Conservation (phyloP, 30 jellyfish, hydroid and myxozoan species). For the Aurelia sp. region DNA sequence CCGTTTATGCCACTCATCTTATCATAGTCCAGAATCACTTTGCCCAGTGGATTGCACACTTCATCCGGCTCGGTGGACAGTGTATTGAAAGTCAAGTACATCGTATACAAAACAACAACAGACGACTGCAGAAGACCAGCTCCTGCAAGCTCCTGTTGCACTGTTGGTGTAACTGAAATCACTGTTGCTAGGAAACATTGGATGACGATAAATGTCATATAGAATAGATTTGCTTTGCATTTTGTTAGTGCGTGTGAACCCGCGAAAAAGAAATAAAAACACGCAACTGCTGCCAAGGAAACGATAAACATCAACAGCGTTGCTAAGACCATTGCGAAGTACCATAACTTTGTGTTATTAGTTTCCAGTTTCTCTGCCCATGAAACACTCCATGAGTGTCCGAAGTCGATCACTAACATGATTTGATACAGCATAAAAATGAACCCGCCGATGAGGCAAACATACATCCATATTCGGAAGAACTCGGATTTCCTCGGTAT, state of each 20-base stretch:
- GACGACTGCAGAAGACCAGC: conserved; percentile 97
- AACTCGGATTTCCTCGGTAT: conserved; percentile 87
- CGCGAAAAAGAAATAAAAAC: conserved; percentile 77
- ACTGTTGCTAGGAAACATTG: conserved; percentile 92
- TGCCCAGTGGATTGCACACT: conserved; percentile 96
- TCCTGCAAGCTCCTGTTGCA: conserved; percentile 96
- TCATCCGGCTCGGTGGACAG: conserved; percentile 98
- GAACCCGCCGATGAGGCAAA: conserved; percentile 91
- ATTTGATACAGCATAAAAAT: conserved; percentile 88
- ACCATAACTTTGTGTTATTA: conserved; percentile 88
- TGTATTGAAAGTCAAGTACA: conserved; percentile 94
- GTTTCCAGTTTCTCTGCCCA: conserved; percentile 98
- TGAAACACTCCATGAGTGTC: conserved; percentile 97
- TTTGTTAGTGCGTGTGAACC: conserved; percentile 67
- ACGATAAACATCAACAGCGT: conserved; percentile 83
- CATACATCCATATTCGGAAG: conserved; percentile 98
- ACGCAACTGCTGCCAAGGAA: conserved; percentile 78
- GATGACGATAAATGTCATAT: conserved; percentile 85
- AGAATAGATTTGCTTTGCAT: conserved; percentile 93
- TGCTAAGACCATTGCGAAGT: conserved; percentile 89
- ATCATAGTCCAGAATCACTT: conserved; percentile 90
- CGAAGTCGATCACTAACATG: conserved; percentile 92
- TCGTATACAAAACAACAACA: conserved; percentile 87
- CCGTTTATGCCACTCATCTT: conserved; percentile 91
- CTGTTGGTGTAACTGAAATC: conserved; percentile 94